Evolutionary conservation across 2,113 vertebrate species (phyloP).

Genomic region (Hemibates koningsi): DNA sequence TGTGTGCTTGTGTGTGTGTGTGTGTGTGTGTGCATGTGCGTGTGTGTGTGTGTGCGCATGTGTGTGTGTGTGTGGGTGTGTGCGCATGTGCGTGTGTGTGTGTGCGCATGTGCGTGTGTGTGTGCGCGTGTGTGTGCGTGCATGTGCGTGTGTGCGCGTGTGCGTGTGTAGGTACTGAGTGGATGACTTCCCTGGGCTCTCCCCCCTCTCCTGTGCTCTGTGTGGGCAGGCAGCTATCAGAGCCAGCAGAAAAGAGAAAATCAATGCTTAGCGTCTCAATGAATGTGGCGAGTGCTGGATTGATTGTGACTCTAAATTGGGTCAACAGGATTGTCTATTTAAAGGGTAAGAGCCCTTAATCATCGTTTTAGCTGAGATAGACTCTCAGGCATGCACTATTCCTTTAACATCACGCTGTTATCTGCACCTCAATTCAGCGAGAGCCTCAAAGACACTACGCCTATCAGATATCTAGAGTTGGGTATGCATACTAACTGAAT

Average conservation of each 20-base stretch:
- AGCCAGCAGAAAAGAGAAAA: slow-evolving; percentile 56
- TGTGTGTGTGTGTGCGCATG: not conserved
- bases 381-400: slow-evolving; percentile 32
- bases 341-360: slow-evolving; percentile 80
- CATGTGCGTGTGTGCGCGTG: fast-evolving
- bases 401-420: slow-evolving; percentile 1
- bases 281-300: slow-evolving; percentile 74
- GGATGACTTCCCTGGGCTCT: not conserved
- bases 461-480: not conserved
- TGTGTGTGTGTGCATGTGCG: fast-evolving
- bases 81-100: fast-evolving
- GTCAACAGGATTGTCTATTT: slow-evolving; percentile 77
- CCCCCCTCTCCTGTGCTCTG: not conserved
- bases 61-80: no score
- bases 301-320: slow-evolving; percentile 80
- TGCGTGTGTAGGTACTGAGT: not conserved
- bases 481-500: not conserved
- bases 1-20: fast-evolving
- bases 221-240: slow-evolving; percentile 15
- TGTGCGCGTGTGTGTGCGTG: fast-evolving
- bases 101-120: fast-evolving
- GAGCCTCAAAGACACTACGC: not conserved
- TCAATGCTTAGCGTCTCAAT: slow-evolving; percentile 78
- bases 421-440: not conserved
- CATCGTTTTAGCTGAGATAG: slow-evolving; percentile 73